Base-by-base conservation (phyloP, 2,113 vertebrate species). In the Diphyllodes magnificus region DNA sequence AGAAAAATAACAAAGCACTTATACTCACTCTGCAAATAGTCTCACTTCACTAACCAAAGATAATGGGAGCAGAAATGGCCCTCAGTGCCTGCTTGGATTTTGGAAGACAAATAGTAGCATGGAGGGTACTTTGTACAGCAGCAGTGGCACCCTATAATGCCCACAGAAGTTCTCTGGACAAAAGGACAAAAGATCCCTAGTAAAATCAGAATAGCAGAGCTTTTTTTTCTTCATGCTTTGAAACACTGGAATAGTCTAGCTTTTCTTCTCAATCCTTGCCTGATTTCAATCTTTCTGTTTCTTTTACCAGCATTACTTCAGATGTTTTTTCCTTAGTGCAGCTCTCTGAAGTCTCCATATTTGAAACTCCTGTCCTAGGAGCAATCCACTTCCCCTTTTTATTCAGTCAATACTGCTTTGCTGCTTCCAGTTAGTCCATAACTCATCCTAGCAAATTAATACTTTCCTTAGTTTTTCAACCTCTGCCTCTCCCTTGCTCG, bases 31-130 rank as follows among this genome's bases (percentile, higher is more conserved):
- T 75, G 65, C 82, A 78, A 95, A 71, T 23, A 88, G 90, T 96
- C 73, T 91, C 90, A 89, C 90, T 79, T 89, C 65, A 64, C 61
- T 96, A 84, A 60, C 56, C 92, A 92, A 91, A 75, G 64, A 96
- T 79, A 96, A 96, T 86, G 61, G 68, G 57, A 90, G 49, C 42
- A 90, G 73, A 89, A 89, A 64, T 11, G 5, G 65, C 90, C 65
- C 65, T 77, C 1, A 1, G 57, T 47, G 61, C 51, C 81, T 71
- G 73, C 60, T 11, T 1, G 0, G 51, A 12, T 0, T 73, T 59
- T 3, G 2, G 72, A 84, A 89, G 64, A 66, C 0, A 6, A 81
- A 78, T 5, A 42, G 47, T 17, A 45, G 68, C 64, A 27, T 0
- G 7, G n/a, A 70, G 11, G 16, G 20, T 66, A 22, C 42, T 54